Percentiles rank a stretch among this genome's conserved stretches.
phyloP scores from a whole-genome alignment of 2,113 vertebrate genomes.

The Scolopax mira region DNA sequence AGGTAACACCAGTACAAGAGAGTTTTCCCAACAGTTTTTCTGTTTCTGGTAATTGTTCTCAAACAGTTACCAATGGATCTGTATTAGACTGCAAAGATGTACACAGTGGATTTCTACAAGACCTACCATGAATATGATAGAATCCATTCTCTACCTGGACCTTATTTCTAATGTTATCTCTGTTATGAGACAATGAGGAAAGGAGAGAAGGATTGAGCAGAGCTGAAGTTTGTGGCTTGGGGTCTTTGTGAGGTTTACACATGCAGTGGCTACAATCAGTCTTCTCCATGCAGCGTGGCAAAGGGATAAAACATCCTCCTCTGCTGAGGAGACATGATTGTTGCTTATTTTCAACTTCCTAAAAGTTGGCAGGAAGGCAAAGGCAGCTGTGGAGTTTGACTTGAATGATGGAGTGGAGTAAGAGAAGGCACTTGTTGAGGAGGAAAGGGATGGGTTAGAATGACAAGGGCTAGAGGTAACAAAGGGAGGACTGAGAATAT shows the following conservation, averaged over 20 bases:
- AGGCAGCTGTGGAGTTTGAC: neutral
- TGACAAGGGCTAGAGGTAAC: neutral
- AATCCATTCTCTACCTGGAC: neutral
- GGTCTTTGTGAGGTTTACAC: neutral
- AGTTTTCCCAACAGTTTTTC: neutral
- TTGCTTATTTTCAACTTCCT: neutral
- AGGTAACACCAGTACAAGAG: rapidly evolving
- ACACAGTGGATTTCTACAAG: neutral
- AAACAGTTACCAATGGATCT: neutral
- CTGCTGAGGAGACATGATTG: neutral
- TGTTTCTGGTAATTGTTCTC: too few relatives aligned
- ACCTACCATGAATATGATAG: neutral
- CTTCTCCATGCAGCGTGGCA: rapidly evolving
- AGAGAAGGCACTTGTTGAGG: neutral
- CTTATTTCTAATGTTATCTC: neutral
- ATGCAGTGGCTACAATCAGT: neutral
- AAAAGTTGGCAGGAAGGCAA: neutral
- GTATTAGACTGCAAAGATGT: neutral
- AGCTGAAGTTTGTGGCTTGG: neutral
- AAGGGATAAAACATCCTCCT: neutral
- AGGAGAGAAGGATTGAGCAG: neutral
- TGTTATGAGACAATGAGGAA: neutral
- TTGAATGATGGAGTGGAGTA: neutral
- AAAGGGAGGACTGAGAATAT: neutral
- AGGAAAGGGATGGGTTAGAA: neutral